These are phyloP conservation scores for Hystrix cristata DNA, from an alignment of 2,113 vertebrate genomes.

Conservation along the genomic window DNA sequence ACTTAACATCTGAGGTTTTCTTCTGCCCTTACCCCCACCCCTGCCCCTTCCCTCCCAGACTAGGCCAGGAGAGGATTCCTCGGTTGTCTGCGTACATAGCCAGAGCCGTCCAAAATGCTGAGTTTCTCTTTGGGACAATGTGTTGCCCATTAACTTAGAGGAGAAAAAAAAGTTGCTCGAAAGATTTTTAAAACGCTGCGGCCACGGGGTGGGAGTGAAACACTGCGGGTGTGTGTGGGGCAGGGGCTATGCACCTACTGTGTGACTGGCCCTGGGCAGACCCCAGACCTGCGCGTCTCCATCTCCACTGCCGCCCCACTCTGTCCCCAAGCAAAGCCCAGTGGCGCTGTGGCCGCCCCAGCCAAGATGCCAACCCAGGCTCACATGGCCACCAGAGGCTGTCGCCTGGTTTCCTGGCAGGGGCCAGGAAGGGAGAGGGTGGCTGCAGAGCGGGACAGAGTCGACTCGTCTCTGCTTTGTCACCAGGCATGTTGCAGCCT, in stretches of 20 bases:
- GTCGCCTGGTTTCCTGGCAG: conserved; percentile 48
- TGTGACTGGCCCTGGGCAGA: not conserved
- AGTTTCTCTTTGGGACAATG: conserved; percentile 73
- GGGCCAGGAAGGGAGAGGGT: not conserved
- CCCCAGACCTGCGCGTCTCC: not conserved
- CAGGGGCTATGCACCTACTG: not conserved
- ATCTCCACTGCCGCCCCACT: accelerated
- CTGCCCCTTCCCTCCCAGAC: not conserved
- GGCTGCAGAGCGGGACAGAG: not conserved
- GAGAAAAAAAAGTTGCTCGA: not conserved
- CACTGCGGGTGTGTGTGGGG: not conserved
- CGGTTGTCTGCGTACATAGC: conserved; percentile 25
- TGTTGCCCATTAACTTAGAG: conserved; percentile 73
- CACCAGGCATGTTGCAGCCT: not conserved
- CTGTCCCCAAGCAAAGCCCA: not conserved
- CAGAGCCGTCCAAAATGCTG: conserved; percentile 35
- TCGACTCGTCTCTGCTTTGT: not conserved
- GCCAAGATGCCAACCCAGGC: not conserved
- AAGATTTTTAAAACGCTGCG: not conserved
- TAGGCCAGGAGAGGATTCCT: conserved; percentile 40
- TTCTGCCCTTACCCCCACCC: conserved; percentile 22
- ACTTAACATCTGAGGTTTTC: conserved; percentile 86
- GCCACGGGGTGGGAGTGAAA: not conserved
- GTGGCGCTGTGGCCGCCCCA: not conserved
- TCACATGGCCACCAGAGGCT: not conserved